Base-by-base conservation (phyloP, 2,113 vertebrate species). In the Octodon degus region DNA sequence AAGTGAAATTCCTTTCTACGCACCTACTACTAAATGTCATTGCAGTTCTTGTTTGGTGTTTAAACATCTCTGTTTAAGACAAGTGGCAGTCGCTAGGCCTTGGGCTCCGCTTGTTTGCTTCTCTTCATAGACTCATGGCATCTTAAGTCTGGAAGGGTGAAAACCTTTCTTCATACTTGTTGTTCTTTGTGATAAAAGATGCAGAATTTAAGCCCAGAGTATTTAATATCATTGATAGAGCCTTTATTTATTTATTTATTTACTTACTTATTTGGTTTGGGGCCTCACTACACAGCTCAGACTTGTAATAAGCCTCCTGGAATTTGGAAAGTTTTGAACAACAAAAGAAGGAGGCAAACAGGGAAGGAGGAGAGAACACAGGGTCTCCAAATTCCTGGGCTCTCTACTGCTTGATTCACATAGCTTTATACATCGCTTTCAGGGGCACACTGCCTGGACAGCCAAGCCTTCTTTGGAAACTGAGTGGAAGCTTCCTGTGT, bases 191-290 rank as follows among this genome's bases (percentile, higher is more conserved):
- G 72, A 47, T 27, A 47, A 76, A 4, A 76, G 43, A 60, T 77
- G 40, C 81, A 92, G 83, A 70, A 68, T 90, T 93, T 74, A 94
- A 82, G 5, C 79, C 32, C n/a, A 85, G 27, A 37, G 24, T 72
- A 77, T 82, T 90, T 91, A 76, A 85, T 87, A 10, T 47, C 25
- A 67, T 30, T 2, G 34, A 68, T 20, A 87, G 72, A 65, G 24
- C 0, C 22, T 55, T 55, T 16, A 16, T 16, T 55, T 55, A 14
- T 55, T 55, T 55, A 14, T 16, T 55, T 14, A 55, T 14, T 55
- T 55, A 55, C 14, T 55, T 55, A 12, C 19, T 58, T 58, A 17
- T 58, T 58, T 58, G 55, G 16, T 58, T 4, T 16, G 17, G 55
- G 55, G 16, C 19, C 55, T 55, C 55, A 16, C 55, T 58, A 19